Percentiles rank a stretch among this genome's conserved stretches.
Conservation (phyloP, 2,888 invertebrate species). For the Serrognathus titanus region DNA sequence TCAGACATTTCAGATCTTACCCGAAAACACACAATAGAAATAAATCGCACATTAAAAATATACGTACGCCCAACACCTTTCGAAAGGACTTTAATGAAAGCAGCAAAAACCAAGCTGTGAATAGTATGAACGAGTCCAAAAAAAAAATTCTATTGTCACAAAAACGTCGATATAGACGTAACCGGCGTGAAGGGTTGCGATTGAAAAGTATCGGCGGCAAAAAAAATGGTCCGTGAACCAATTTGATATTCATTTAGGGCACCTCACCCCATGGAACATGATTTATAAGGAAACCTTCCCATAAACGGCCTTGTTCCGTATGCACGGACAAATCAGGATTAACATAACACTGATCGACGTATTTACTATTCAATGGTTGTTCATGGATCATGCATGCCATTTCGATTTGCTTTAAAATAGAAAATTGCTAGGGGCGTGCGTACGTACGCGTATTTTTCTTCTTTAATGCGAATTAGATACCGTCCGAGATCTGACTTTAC, state of each 20-base stretch:
- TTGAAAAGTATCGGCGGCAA: conserved; percentile 13
- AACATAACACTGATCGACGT: conserved; percentile 47
- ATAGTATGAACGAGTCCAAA: conserved; percentile 26
- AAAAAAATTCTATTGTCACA: conserved; percentile 37
- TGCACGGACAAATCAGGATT: conserved; percentile 41
- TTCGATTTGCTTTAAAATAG: conserved; percentile 39
- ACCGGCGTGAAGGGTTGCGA: conserved; percentile 17
- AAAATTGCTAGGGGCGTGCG: conserved; percentile 42
- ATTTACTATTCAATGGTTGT: conserved; percentile 28
- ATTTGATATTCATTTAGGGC: conserved; percentile 48
- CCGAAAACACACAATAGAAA: conserved; percentile 33
- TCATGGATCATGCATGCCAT: conserved; percentile 36
- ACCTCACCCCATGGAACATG: conserved; percentile 39
- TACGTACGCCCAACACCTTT: conserved; percentile 43
- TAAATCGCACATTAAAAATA: conserved; percentile 46
- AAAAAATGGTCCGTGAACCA: conserved; percentile 28
- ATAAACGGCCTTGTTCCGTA: conserved; percentile 45
- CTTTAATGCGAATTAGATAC: conserved; percentile 40
- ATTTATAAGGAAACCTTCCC: conserved; percentile 44
- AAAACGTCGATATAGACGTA: conserved; percentile 35
- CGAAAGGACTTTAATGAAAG: conserved; percentile 14
- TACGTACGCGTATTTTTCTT: conserved; percentile 34
- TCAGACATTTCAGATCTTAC: conserved; percentile 39
- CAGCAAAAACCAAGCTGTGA: conserved; percentile 27
- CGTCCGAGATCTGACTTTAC: conserved; percentile 36